Evolutionary conservation across 2,113 vertebrate genomes (phyloP).

Genomic region (Meles meles): DNA sequence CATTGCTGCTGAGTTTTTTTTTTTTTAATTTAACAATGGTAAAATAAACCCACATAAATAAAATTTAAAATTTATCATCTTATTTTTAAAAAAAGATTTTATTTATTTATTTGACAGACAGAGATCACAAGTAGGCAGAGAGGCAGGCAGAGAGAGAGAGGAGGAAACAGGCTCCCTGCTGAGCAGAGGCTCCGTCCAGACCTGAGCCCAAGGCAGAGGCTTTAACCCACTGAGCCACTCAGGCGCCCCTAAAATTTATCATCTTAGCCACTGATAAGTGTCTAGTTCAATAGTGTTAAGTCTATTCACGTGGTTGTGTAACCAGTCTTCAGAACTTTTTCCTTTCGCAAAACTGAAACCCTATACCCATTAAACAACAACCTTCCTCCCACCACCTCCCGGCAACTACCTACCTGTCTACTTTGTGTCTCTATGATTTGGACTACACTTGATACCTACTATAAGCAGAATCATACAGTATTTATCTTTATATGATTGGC

Average conservation of each 20-base stretch:
- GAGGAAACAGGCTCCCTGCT: too few relatives aligned
- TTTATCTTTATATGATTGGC: not conserved
- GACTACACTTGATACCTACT: not conserved
- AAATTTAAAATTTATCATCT: not conserved
- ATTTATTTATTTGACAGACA: too few relatives aligned
- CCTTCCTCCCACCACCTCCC: not conserved
- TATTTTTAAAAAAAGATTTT: too few relatives aligned
- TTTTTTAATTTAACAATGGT: not conserved
- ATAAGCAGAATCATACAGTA: not conserved
- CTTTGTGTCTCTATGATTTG: not conserved
- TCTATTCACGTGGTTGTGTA: not conserved
- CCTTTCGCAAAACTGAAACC: not conserved
- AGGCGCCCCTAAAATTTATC: not conserved
- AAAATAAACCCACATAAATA: not conserved
- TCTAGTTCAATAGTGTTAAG: not conserved
- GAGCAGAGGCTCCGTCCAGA: too few relatives aligned
- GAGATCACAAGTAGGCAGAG: too few relatives aligned
- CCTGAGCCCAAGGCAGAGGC: too few relatives aligned
- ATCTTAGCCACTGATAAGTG: not conserved
- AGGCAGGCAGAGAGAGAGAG: too few relatives aligned
- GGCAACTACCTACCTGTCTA: not conserved
- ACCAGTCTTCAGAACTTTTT: not conserved
- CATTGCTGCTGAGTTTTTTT: not conserved
- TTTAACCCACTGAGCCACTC: too few relatives aligned
- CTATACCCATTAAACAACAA: not conserved